phyloP scores from a whole-genome alignment of 37 sponge, comb jelly and placozoan species.

The Aphrocallistes beatrix region DNA sequence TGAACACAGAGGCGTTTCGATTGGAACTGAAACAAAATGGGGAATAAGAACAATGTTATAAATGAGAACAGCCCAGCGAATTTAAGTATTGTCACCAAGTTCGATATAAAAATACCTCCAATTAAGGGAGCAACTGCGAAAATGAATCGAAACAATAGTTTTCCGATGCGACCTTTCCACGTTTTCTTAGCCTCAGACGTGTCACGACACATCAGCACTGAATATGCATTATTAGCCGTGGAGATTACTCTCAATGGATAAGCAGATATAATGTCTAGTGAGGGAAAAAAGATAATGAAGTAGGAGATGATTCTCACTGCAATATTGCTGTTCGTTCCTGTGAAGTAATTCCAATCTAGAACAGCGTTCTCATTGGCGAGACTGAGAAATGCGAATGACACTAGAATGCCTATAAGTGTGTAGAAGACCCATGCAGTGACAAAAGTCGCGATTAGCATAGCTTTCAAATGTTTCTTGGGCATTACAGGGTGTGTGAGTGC shows the following conservation, averaged over 20 bases:
- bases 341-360: constrained; percentile 49
- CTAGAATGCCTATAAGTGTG: constrained; percentile 47
- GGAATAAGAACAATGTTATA: constrained; percentile 54
- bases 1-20: constrained; percentile 46
- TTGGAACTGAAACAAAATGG: constrained; percentile 50
- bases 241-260: constrained; percentile 58
- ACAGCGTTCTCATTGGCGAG: constrained; percentile 49
- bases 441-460: constrained; percentile 37
- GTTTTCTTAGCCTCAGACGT: constrained; percentile 22
- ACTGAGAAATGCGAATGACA: constrained; percentile 50
- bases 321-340: not conserved
- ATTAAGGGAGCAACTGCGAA: constrained; percentile 43
- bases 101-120: constrained; percentile 53
- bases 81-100: constrained; percentile 58
- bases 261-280: constrained; percentile 74
- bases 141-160: constrained; percentile 29
- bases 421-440: constrained; percentile 35
- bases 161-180: constrained; percentile 15
- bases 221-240: constrained; percentile 55
- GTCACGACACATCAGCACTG: constrained; percentile 36
- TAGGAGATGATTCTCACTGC: constrained; percentile 52
- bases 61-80: constrained; percentile 75
- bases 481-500: constrained; percentile 54
- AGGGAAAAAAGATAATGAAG: constrained; percentile 71
- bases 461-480: constrained; percentile 39